phyloP scores from a whole-genome alignment of 2,888 invertebrate genomes.

The Epinotia bilunana region DNA sequence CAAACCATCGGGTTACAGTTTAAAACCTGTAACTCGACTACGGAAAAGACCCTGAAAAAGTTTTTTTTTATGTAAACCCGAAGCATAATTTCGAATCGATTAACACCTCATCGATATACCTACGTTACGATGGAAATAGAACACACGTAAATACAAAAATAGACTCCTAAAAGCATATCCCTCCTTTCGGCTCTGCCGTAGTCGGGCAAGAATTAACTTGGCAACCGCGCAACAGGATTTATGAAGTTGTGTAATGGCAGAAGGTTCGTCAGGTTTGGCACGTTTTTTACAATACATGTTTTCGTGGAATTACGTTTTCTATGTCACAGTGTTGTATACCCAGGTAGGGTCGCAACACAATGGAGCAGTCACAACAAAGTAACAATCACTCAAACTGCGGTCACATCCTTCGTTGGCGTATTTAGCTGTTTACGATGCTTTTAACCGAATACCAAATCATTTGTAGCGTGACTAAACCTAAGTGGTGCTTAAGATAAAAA shows the following conservation, averaged over 20 bases:
- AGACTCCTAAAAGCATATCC: too few relatives aligned
- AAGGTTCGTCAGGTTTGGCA: background rate
- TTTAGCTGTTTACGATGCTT: constrained; percentile 37
- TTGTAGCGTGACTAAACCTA: constrained; percentile 15
- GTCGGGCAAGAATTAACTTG: too few relatives aligned
- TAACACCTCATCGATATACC: too few relatives aligned
- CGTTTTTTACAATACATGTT: background rate
- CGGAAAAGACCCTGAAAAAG: too few relatives aligned
- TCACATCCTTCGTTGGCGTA: constrained; percentile 33
- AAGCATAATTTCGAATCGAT: too few relatives aligned
- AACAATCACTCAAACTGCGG: constrained; percentile 41
- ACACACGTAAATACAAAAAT: too few relatives aligned
- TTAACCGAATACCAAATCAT: constrained; percentile 36
- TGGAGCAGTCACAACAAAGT: constrained; percentile 35
- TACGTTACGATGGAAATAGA: too few relatives aligned
- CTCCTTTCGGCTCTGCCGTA: too few relatives aligned
- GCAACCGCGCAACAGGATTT: too few relatives aligned
- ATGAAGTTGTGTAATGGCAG: background rate
- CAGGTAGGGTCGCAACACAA: constrained; percentile 38
- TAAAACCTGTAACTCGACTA: too few relatives aligned
- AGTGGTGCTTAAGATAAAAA: constrained; percentile 23
- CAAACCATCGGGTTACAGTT: too few relatives aligned
- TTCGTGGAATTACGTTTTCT: background rate
- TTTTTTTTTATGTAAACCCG: too few relatives aligned
- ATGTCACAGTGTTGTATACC: constrained; percentile 19